phyloP scores from a whole-genome alignment of 2,113 vertebrate species.

The Oplegnathus fasciatus region DNA sequence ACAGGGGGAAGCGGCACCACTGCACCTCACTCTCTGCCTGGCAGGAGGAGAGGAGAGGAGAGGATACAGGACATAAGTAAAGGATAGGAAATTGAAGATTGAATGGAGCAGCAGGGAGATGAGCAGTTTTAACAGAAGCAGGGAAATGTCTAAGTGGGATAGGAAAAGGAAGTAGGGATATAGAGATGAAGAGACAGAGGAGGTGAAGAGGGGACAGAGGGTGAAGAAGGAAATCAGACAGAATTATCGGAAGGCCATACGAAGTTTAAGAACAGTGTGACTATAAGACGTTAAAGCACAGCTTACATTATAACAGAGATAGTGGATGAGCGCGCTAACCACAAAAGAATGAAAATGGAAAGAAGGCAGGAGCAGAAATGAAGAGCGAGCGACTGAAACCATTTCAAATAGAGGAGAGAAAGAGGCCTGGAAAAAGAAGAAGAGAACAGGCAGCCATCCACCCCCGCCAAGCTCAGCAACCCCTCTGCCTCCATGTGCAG shows the following conservation, averaged over 20 bases:
- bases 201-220: constrained; percentile 44
- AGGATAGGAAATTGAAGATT: constrained; percentile 45
- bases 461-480: constrained; percentile 80
- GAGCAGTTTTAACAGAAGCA: constrained; percentile 48
- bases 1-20: constrained; percentile 82
- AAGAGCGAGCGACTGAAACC: constrained; percentile 44
- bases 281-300: constrained; percentile 49
- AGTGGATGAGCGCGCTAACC: constrained; percentile 19
- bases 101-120: constrained; percentile 37
- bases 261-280: constrained; percentile 37
- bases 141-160: constrained; percentile 52
- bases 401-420: constrained; percentile 58
- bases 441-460: constrained; percentile 77
- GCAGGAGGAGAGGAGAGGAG: constrained; percentile 36
- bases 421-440: constrained; percentile 58
- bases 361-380: constrained; percentile 33
- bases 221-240: constrained; percentile 31
- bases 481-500: constrained; percentile 87
- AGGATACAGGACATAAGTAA: constrained; percentile 26
- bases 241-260: constrained; percentile 22
- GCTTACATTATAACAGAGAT: constrained; percentile 37
- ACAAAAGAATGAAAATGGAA: constrained; percentile 32
- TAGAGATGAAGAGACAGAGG: constrained; percentile 48
- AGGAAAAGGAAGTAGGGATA: constrained; percentile 72
- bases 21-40: constrained; percentile 77